phyloP scores from a whole-genome alignment of 2,113 vertebrate species.

The Cariama cristata region DNA sequence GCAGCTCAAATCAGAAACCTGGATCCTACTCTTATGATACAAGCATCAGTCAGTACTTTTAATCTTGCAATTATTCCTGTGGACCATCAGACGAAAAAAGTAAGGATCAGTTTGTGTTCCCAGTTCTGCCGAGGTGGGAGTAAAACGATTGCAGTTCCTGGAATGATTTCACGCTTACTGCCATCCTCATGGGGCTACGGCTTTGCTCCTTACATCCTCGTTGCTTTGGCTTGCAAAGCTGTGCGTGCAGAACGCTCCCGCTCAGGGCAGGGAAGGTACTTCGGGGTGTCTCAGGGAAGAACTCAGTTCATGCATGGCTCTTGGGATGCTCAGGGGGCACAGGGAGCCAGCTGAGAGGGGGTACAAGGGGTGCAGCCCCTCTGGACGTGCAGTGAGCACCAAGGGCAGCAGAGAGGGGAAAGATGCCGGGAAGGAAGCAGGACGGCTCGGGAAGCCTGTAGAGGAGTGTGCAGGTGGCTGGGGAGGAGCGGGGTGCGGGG shows the following conservation, averaged over 20 bases:
- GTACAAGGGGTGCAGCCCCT: neutral
- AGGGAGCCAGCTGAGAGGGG: neutral
- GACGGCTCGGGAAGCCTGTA: rapidly evolving
- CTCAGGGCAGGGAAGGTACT: no score
- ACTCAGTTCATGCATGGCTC: neutral
- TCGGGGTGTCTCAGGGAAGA: neutral
- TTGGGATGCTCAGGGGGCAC: rapidly evolving
- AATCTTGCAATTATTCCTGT: neutral
- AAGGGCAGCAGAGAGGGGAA: neutral
- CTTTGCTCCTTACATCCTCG: rapidly evolving
- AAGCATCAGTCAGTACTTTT: neutral
- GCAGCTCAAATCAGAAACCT: neutral
- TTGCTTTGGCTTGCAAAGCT: neutral
- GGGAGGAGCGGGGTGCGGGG: rapidly evolving
- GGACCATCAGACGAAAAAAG: neutral
- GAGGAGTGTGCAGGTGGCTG: neutral
- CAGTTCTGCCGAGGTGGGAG: neutral
- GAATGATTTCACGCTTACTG: neutral
- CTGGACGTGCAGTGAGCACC: neutral
- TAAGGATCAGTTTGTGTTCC: neutral
- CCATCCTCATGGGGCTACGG: no score
- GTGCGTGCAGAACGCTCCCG: neutral
- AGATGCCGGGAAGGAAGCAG: neutral
- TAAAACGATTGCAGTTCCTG: neutral
- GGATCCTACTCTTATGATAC: neutral